phyloP scores from a whole-genome alignment of 2,113 vertebrate genomes.

The Cyphotilapia sp. region DNA sequence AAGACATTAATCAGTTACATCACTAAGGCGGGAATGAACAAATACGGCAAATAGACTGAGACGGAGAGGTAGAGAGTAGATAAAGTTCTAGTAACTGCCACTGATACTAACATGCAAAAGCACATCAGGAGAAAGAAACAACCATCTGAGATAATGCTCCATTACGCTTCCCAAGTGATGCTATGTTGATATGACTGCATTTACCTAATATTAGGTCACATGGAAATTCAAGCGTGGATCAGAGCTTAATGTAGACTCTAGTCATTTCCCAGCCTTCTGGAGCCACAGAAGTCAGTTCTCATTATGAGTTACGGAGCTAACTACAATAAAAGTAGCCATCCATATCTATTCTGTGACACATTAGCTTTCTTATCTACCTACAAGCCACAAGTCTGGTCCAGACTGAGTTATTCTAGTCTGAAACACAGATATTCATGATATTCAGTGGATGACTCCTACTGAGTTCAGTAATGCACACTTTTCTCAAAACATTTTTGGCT shows the following conservation, averaged over 20 bases:
- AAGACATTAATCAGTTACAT: slow-evolving; percentile 59
- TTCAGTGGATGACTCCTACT: neutral
- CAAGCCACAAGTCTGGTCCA: too few relatives aligned
- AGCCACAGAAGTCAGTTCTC: neutral
- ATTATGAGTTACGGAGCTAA: neutral
- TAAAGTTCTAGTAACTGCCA: neutral
- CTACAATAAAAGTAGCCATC: fast-evolving
- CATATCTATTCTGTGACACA: neutral
- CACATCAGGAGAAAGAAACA: neutral
- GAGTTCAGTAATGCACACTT: neutral
- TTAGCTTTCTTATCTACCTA: neutral
- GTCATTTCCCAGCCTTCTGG: neutral
- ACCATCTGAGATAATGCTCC: slow-evolving; percentile 4
- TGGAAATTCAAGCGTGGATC: slow-evolving; percentile 14
- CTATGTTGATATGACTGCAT: neutral
- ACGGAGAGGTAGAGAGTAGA: neutral
- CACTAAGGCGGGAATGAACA: slow-evolving; percentile 34
- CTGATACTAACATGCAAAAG: neutral
- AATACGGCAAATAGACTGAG: neutral
- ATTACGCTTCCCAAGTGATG: slow-evolving; percentile 16
- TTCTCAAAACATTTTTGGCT: neutral
- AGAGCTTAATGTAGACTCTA: neutral
- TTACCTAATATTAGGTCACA: slow-evolving; percentile 9
- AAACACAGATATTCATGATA: neutral
- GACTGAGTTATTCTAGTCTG: neutral